Percentiles rank a stretch among this genome's conserved stretches.
Conservation (phyloP, 2,888 invertebrate genomes). For the Hemaris fuciformis region DNA sequence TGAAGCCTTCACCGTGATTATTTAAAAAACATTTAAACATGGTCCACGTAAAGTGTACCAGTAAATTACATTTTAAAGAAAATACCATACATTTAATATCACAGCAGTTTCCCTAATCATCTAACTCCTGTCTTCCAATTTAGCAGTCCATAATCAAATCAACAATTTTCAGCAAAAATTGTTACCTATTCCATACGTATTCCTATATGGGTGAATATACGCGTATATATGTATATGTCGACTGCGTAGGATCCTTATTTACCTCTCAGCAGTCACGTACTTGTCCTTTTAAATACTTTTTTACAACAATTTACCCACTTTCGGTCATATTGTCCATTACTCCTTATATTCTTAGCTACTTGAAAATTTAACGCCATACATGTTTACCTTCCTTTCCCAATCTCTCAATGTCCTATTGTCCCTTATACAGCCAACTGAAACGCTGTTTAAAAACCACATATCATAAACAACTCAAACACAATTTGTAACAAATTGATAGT, state of each 20-base stretch:
- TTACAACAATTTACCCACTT: too few relatives aligned
- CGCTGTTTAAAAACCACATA: not conserved
- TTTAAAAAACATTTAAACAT: not conserved
- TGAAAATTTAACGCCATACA: not conserved
- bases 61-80: too few relatives aligned
- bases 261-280: not conserved
- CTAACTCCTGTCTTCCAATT: too few relatives aligned
- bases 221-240: too few relatives aligned
- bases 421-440: not conserved
- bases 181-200: too few relatives aligned
- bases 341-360: not conserved
- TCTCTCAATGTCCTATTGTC: not conserved
- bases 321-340: not conserved
- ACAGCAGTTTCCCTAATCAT: too few relatives aligned
- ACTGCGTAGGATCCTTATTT: not conserved
- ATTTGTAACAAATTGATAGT: constrained; percentile 34
- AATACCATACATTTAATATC: too few relatives aligned
- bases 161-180: too few relatives aligned
- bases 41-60: too few relatives aligned
- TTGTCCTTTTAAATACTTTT: not conserved
- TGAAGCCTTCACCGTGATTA: not conserved
- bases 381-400: not conserved
- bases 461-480: constrained; percentile 1
- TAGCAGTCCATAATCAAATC: too few relatives aligned
- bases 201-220: too few relatives aligned